Evolutionary conservation across 1,140 invertebrate species (phyloP), one percentile per base, ranked within the genome.

Genomic region (Drosophila bifasciata): DNA sequence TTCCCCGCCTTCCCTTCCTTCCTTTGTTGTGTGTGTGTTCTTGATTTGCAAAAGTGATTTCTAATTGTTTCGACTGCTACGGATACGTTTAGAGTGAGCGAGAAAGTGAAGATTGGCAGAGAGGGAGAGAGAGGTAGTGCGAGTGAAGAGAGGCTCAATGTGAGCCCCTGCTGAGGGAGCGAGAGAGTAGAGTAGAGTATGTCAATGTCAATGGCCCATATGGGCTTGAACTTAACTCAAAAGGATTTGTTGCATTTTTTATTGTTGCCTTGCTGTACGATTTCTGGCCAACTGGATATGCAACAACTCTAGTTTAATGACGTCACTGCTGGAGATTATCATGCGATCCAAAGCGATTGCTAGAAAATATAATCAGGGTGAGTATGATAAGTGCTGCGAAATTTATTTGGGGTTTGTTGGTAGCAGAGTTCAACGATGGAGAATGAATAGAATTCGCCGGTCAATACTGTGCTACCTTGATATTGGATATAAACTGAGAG

Each of bases 341-440:
- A 90, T 90, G 89, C 89, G 89, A 85, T 90, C 89, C 48, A 90
- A 90, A 76, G 89, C 89, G 77, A 70, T 86, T 72, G 84, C 89
- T 6, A 76, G 84, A 55, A 90, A 83, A 57, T 75, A 89, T 6
- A 85, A 80, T 86, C 89, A 89, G 76, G 89, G 89, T 90, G 50
- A 90, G 83, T 66, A 11, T 0, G 4, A 3, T 32, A 9, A 9
- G 19, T 1, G 19, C 7, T 0, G 8, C 3, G 32, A 36, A 36
- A n/a, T n/a, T n/a, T 36, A 36, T 13, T 13, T 36, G 11, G 1
- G 9, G n/a, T n/a, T n/a, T 11, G 23, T 25, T 25, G n/a, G n/a
- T n/a, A n/a, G n/a, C n/a, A n/a, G n/a, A n/a, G n/a, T n/a, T n/a
- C n/a, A n/a, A n/a, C n/a, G n/a, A n/a, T n/a, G n/a, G n/a, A n/a